These are phyloP conservation scores for Scarus forsteni DNA, from an alignment of 2,797 vertebrate species.

Conservation along the genomic window DNA sequence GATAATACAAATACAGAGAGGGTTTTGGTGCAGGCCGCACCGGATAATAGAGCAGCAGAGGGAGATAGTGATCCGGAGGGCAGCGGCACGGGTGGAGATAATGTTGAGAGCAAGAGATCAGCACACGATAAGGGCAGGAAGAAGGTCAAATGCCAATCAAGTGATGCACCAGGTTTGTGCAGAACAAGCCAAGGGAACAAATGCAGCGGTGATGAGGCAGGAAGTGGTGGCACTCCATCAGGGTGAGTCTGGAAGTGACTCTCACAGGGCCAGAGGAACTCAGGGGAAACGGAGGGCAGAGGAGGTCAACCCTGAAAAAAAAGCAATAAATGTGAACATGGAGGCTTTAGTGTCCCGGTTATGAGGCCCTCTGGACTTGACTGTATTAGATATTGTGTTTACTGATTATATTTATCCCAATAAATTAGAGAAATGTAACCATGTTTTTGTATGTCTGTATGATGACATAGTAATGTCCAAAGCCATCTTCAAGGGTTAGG, in stretches of 20 bases:
- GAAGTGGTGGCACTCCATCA: slow-evolving; percentile 46
- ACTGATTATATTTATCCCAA: too few species aligned
- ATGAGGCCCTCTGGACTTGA: too few species aligned
- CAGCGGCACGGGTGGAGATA: slow-evolving; percentile 54
- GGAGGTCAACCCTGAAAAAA: slow-evolving; percentile 7
- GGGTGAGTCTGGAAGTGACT: slow-evolving; percentile 24
- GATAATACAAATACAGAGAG: slow-evolving; percentile 58
- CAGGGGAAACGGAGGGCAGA: slow-evolving; percentile 7
- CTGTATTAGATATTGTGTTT: too few species aligned
- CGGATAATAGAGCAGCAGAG: slow-evolving; percentile 63
- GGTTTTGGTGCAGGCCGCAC: slow-evolving; percentile 23
- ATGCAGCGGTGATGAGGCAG: slow-evolving; percentile 44
- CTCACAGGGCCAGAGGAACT: slow-evolving; percentile 9
- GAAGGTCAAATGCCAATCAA: slow-evolving; percentile 70
- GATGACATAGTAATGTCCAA: too few species aligned
- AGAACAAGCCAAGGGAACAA: slow-evolving; percentile 38
- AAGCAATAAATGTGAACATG: background rate
- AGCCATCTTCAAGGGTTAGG: too few species aligned
- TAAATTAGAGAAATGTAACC: too few species aligned
- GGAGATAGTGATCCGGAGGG: slow-evolving; percentile 53
- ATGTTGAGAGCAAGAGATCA: slow-evolving; percentile 58
- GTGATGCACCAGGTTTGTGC: slow-evolving; percentile 13
- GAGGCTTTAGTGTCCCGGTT: too few species aligned
- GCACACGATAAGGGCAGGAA: slow-evolving; percentile 48
- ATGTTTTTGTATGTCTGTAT: too few species aligned